These are phyloP conservation scores for Sminthurinus aureus DNA, from an alignment of 2,888 invertebrate species.

Conservation along the genomic window DNA sequence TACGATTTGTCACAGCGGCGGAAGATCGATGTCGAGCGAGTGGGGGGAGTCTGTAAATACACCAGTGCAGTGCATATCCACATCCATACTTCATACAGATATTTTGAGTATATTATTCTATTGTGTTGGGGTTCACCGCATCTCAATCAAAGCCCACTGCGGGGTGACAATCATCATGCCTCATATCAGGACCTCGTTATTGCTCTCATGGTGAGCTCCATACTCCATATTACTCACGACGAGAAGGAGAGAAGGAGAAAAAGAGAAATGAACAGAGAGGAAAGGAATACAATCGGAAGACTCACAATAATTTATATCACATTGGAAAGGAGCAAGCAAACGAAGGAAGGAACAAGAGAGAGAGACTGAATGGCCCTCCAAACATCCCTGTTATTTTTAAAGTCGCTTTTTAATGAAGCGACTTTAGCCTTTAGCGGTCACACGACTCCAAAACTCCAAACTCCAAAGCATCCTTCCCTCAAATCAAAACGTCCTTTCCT, in stretches of 20 bases:
- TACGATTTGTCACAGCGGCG: slow-evolving; percentile 48
- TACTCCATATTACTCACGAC: neutral
- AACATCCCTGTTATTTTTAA: slow-evolving; percentile 49
- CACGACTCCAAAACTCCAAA: slow-evolving; percentile 52
- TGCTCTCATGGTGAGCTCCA: slow-evolving; percentile 44
- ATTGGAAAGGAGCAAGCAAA: neutral
- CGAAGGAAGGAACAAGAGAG: neutral
- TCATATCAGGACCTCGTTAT: slow-evolving; percentile 50
- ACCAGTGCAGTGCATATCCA: no score
- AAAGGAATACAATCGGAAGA: neutral
- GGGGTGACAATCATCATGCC: slow-evolving; percentile 50
- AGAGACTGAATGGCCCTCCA: slow-evolving; percentile 20
- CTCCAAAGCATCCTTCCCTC: slow-evolving; percentile 41
- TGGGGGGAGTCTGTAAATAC: slow-evolving; percentile 34
- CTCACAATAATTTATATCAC: slow-evolving; percentile 17
- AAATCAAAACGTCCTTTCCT: slow-evolving; percentile 44
- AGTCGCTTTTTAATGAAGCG: slow-evolving; percentile 53
- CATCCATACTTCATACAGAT: no score
- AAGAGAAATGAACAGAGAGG: neutral
- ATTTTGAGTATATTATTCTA: slow-evolving; percentile 11
- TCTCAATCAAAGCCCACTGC: slow-evolving; percentile 45
- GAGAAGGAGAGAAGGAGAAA: neutral
- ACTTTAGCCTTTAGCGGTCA: slow-evolving; percentile 49
- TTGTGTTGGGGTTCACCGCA: slow-evolving; percentile 47
- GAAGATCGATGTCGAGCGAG: slow-evolving; percentile 39